phyloP scores from a whole-genome alignment of 2,888 invertebrate species.

The Merodon equestris region DNA sequence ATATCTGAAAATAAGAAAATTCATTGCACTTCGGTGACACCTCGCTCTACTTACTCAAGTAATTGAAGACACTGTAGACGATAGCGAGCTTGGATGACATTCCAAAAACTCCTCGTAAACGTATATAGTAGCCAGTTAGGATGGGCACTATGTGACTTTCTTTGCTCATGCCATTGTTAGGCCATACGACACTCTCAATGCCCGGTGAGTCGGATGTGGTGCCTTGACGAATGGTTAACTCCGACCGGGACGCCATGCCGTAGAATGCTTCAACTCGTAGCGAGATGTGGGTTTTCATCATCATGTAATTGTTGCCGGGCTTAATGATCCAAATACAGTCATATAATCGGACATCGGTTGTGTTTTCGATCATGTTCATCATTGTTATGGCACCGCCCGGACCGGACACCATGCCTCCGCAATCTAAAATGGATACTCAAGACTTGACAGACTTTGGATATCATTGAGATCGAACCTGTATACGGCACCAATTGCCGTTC shows the following conservation, averaged over 20 bases:
- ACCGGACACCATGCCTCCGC: constrained; percentile 85
- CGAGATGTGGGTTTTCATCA: constrained; percentile 84
- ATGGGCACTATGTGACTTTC: constrained; percentile 83
- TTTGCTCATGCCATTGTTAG: constrained; percentile 78
- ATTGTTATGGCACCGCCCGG: constrained; percentile 86
- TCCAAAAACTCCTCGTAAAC: constrained; percentile 83
- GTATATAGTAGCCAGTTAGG: constrained; percentile 84
- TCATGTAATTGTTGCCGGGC: constrained; percentile 82
- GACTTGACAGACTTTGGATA: too few species aligned
- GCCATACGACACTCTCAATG: constrained; percentile 82
- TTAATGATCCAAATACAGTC: constrained; percentile 87
- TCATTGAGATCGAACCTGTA: too few species aligned
- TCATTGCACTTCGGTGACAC: not conserved
- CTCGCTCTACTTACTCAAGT: constrained; percentile 80
- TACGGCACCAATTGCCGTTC: constrained; percentile 76
- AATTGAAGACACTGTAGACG: constrained; percentile 85
- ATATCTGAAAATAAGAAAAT: not conserved
- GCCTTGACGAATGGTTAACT: constrained; percentile 84
- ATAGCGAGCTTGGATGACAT: constrained; percentile 83
- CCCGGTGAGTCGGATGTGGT: constrained; percentile 83
- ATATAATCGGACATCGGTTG: constrained; percentile 81
- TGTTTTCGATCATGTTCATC: constrained; percentile 85
- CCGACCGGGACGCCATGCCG: constrained; percentile 83
- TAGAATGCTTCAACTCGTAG: constrained; percentile 82
- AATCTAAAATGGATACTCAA: constrained; percentile 80